These are phyloP conservation scores for Artibeus jamaicensis DNA, from an alignment of 2,797 vertebrate species.

Conservation along the genomic window DNA sequence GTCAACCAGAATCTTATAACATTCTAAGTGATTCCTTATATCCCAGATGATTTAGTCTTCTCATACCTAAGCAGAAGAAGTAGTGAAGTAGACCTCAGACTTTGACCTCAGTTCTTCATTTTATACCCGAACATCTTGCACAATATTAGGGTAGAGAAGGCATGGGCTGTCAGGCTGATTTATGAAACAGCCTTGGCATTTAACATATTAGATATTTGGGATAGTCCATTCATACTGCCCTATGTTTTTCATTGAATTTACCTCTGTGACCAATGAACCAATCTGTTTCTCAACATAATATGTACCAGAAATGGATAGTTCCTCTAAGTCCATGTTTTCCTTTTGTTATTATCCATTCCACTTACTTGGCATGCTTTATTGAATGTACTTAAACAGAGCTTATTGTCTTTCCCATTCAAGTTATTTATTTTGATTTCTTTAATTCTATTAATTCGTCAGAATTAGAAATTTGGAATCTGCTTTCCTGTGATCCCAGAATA, in stretches of 20 bases:
- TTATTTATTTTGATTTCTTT: background rate
- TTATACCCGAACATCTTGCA: background rate
- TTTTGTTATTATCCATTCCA: background rate
- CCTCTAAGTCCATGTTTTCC: background rate
- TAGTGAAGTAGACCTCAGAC: background rate
- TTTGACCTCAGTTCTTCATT: background rate
- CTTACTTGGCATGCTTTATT: background rate
- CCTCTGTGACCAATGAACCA: background rate
- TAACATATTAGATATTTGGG: background rate
- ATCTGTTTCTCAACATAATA: background rate
- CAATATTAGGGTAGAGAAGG: background rate
- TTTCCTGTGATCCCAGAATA: background rate
- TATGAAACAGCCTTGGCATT: background rate
- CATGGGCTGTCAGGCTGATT: background rate
- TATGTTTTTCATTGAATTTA: conserved; percentile 31
- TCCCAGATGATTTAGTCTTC: background rate
- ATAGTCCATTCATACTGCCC: background rate
- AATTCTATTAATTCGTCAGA: background rate
- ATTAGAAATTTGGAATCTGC: background rate
- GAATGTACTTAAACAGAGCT: background rate
- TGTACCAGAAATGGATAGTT: background rate
- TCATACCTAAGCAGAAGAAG: background rate
- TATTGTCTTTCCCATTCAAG: background rate
- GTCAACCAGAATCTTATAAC: background rate
- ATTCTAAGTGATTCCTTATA: background rate